These are phyloP conservation scores for Sericinus montela DNA, from an alignment of 2,888 invertebrate genomes.

Conservation along the genomic window DNA sequence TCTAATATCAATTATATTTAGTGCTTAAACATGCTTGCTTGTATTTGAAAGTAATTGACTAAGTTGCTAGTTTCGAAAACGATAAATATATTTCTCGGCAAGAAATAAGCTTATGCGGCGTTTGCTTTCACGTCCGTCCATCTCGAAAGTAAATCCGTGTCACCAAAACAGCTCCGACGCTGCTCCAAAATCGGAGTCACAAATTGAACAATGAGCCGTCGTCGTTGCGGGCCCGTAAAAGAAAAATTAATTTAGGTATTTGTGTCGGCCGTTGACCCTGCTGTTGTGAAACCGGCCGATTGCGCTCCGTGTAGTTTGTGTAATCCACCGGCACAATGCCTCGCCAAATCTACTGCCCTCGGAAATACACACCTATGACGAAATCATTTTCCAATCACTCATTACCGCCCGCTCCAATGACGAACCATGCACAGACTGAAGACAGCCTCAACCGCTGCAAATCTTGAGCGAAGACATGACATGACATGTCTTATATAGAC, in stretches of 20 bases:
- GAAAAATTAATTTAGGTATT: slow-evolving; percentile 78
- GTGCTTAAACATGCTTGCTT: too few relatives aligned
- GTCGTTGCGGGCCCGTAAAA: slow-evolving; percentile 62
- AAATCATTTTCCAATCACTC: slow-evolving; percentile 41
- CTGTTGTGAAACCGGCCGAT: slow-evolving; percentile 74
- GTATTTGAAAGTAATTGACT: not conserved
- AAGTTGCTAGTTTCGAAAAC: slow-evolving; percentile 11
- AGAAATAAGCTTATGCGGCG: slow-evolving; percentile 30
- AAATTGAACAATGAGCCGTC: slow-evolving; percentile 68
- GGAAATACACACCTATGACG: slow-evolving; percentile 63
- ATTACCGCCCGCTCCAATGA: slow-evolving; percentile 31
- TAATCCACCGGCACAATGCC: slow-evolving; percentile 70
- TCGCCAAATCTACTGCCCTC: slow-evolving; percentile 64
- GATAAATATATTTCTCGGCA: slow-evolving; percentile 25
- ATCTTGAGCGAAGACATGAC: too few relatives aligned
- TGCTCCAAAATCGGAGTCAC: slow-evolving; percentile 57
- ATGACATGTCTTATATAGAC: too few relatives aligned
- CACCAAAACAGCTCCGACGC: slow-evolving; percentile 37
- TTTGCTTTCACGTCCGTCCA: slow-evolving; percentile 26
- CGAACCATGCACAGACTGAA: slow-evolving; percentile 8
- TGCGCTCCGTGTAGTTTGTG: slow-evolving; percentile 71
- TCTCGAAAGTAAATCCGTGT: slow-evolving; percentile 38
- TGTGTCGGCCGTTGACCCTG: slow-evolving; percentile 74
- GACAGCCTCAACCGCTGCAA: not conserved
- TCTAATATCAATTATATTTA: too few relatives aligned